A percentile compares a stretch with the other conserved stretches of the same genome.
These are phyloP conservation scores for Caradrina clavipalpis DNA, from an alignment of 2,888 invertebrate genomes.

Conservation along the genomic window DNA sequence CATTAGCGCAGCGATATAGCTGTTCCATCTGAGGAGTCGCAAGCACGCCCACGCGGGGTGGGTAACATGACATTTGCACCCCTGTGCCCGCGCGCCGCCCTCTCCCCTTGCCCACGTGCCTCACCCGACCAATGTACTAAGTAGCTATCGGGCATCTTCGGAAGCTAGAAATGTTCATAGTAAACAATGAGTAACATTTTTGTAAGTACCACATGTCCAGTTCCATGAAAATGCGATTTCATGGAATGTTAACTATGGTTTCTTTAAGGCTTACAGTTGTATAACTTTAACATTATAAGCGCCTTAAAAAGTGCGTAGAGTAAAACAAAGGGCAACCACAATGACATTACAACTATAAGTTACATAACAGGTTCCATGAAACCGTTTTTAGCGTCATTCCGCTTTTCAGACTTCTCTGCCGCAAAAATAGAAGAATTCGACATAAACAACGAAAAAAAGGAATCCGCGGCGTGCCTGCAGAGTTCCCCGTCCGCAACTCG, in stretches of 20 bases:
- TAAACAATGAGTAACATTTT: constrained; percentile 65
- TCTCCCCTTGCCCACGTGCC: constrained; percentile 69
- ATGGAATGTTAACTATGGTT: constrained; percentile 9
- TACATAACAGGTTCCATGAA: background rate
- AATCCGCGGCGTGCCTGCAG: constrained; percentile 20
- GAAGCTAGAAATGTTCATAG: constrained; percentile 62
- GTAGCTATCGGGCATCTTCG: constrained; percentile 62
- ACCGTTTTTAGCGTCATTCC: constrained; percentile 8
- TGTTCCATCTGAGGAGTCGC: constrained; percentile 66
- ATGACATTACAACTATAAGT: background rate
- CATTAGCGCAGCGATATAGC: constrained; percentile 72
- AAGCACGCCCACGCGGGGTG: constrained; percentile 73
- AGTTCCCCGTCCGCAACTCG: constrained; percentile 55
- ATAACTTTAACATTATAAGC: background rate
- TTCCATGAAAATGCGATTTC: constrained; percentile 9
- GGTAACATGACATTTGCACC: constrained; percentile 79
- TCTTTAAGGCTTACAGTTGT: background rate
- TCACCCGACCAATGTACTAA: constrained; percentile 66
- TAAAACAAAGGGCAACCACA: background rate
- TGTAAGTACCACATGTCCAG: constrained; percentile 11
- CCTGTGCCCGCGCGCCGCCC: constrained; percentile 54
- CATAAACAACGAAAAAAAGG: constrained; percentile 19
- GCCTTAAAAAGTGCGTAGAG: background rate
- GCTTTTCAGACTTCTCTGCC: constrained; percentile 8
- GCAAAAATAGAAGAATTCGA: constrained; percentile 26